Evolutionary conservation across 2,113 vertebrate species (phyloP).

Genomic region (Thamnaconus septentrionalis): DNA sequence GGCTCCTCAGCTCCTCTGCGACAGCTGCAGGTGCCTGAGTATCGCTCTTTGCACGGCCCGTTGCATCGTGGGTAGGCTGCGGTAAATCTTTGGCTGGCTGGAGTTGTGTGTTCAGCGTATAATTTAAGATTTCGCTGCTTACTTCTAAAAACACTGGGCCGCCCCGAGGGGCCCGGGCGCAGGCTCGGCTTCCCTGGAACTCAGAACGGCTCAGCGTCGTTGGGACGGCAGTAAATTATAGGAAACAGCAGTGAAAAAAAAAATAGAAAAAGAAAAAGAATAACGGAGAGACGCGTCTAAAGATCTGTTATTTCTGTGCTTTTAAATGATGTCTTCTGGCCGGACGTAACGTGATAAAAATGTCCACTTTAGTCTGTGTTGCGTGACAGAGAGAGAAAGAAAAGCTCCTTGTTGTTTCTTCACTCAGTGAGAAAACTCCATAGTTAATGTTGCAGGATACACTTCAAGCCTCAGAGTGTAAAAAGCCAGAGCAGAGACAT

Average conservation of each 20-base stretch:
- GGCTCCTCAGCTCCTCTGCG: not conserved
- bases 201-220: no score
- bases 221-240: no score
- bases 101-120: not conserved
- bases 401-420: conserved; percentile 16
- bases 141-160: no score
- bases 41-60: not conserved
- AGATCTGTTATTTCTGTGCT: no score
- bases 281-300: no score
- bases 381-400: not conserved
- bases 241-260: no score
- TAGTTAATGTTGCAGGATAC: conserved; percentile 40
- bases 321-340: no score
- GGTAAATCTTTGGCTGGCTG: not conserved
- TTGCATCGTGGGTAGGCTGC: not conserved
- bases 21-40: not conserved
- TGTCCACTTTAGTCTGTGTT: not conserved
- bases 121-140: no score
- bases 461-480: conserved; percentile 20
- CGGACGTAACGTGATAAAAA: not conserved
- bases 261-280: no score
- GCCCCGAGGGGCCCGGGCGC: no score
- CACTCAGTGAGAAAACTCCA: conserved; percentile 32
- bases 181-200: no score
- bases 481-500: conserved; percentile 38